Percentiles rank a stretch among this genome's conserved stretches.
Evolutionary conservation across 2,113 vertebrate genomes (phyloP).

Genomic region (Notothenia coriiceps): DNA sequence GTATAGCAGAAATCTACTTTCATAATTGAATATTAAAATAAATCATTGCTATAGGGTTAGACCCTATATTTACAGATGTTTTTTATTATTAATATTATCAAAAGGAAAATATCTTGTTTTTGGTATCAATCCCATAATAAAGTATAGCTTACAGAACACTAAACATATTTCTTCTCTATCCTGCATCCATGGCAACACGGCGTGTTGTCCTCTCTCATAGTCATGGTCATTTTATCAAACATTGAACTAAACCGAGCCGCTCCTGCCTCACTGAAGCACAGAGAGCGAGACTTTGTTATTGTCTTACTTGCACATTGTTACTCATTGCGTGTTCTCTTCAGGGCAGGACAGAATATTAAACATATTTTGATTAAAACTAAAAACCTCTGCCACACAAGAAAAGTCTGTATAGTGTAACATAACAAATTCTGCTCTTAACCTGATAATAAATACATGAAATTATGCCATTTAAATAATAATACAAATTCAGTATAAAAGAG

Average conservation of each 20-base stretch:
- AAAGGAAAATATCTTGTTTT: background rate
- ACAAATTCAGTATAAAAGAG: constrained; percentile 49
- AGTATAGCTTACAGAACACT: constrained; percentile 7
- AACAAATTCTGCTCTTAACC: constrained; percentile 3
- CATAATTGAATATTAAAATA: background rate
- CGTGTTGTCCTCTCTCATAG: constrained; percentile 47
- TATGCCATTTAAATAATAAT: background rate
- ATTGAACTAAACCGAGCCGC: constrained; percentile 58
- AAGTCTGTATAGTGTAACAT: background rate
- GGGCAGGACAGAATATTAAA: constrained; percentile 43
- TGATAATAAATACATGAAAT: constrained; percentile 10
- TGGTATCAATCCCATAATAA: constrained; percentile 3
- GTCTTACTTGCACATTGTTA: constrained; percentile 56
- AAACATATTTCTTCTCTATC: constrained; percentile 33
- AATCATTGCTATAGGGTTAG: background rate
- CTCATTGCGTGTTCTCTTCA: constrained; percentile 55
- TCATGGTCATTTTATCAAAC: constrained; percentile 62
- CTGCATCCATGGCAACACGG: constrained; percentile 53
- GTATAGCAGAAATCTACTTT: constrained; percentile 41
- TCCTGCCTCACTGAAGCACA: constrained; percentile 53
- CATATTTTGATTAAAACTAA: constrained; percentile 31
- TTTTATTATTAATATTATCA: background rate
- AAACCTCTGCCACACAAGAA: constrained; percentile 13
- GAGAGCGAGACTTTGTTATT: constrained; percentile 62
- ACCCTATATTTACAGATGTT: background rate